A percentile compares a stretch with the other conserved stretches of the same genome.
phyloP scores from a whole-genome alignment of 2,797 vertebrate species.

The Cossypha caffra region DNA sequence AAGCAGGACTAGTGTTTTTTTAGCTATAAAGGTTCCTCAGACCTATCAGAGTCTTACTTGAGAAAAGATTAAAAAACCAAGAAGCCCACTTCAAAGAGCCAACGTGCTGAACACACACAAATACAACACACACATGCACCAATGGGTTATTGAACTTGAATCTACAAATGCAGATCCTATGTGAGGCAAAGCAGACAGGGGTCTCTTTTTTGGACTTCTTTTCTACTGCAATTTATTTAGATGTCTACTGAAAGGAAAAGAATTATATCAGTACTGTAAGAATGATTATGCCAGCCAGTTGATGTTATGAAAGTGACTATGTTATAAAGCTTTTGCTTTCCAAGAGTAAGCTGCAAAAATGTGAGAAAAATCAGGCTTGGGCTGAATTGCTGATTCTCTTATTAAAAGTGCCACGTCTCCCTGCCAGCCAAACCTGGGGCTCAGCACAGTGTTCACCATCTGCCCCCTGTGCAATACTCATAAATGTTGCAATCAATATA shows the following conservation, averaged over 20 bases:
- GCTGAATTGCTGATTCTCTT: not conserved
- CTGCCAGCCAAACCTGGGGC: not conserved
- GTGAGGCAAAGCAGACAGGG: not conserved
- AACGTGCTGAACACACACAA: not conserved
- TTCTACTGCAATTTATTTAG: not conserved
- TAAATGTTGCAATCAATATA: conserved; percentile 14
- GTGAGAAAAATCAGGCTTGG: not conserved
- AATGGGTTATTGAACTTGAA: not conserved
- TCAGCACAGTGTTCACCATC: not conserved
- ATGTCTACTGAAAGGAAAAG: not conserved
- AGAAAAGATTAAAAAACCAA: not conserved
- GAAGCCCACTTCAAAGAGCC: not conserved
- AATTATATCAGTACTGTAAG: not conserved
- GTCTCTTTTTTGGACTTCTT: not conserved
- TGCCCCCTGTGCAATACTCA: not conserved
- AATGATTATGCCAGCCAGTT: not conserved
- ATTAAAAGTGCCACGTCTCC: not conserved
- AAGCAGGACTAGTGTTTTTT: not conserved
- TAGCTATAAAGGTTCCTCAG: not conserved
- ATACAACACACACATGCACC: fast-evolving
- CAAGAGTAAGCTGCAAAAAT: not conserved
- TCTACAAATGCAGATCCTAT: not conserved
- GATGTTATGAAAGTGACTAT: not conserved
- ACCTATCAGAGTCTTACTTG: not conserved
- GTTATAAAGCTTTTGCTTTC: not conserved